Evolutionary conservation across 2,888 invertebrate species (phyloP), one percentile per base, ranked within the genome.

Genomic region (Lasioglossum calceatum): DNA sequence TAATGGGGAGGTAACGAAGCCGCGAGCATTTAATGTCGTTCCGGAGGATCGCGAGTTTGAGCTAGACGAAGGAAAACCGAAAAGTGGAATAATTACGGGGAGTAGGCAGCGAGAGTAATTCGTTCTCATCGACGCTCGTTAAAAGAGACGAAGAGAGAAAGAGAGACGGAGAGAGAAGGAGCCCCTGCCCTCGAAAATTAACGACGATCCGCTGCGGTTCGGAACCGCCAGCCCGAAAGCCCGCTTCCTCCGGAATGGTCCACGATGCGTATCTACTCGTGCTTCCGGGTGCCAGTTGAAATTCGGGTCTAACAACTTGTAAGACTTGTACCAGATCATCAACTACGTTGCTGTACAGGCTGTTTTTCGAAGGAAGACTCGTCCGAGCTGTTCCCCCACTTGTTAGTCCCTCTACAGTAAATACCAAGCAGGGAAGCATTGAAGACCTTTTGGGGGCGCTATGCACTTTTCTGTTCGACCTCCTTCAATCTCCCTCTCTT

Each of bases 81-180:
- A 86, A 78, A 78, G 77, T 86, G 81, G 78, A 86, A 86, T 86
- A 86, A 86, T 86, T 85, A 86, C 58, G 70, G 77, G 72, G 70
- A 80, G 70, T 76, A 85, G 81, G 61, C 77, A 81, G 81, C 81
- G 77, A 81, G 61, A 85, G 81, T 61, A 81, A 86, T 86, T 85
- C 85, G 85, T 86, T 78, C 78, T 81, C 71, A 86, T 86, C 85
- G 85, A 75, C 23, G 85, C 85, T 86, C 85, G 85, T 86, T 86
- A 86, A 85, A 50, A 86, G 42, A 77, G 71, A 58, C 72, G 14
- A 36, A 27, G 70, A 50, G 47, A 44, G 54, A 12, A 1, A 4
- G 19, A 44, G 32, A 54, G 39, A 2, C 36, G 10, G 27, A n/a
- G 39, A 27, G 44, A n/a, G 36, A 32, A 7, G 19, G 7, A 36